Evolutionary conservation across 2,113 vertebrate species (phyloP), one percentile per base, ranked within the genome.

Genomic region (Dipodomys spectabilis): DNA sequence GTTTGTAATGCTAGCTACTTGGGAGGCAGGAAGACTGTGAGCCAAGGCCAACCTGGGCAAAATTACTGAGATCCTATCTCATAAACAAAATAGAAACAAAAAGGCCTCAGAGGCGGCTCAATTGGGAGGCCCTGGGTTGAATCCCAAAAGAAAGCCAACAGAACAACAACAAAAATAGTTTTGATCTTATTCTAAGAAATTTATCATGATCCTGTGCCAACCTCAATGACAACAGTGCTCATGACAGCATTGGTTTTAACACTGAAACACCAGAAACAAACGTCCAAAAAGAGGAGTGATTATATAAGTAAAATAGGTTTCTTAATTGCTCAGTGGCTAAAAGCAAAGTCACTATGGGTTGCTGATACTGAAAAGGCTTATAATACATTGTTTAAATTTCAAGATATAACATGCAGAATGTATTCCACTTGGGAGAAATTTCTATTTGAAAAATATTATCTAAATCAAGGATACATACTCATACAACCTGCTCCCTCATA

Each of bases 311-410:
- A 57, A 57, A 57, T 57, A 57, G 15, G 15, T 57, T 57, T 57
- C 49, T 57, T 72, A 82, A 23, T 10, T 77, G 16, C 85, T 82
- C 15, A 57, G 53, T 57, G 53, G 53, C 15, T 57, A 57, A 57
- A 60, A 90, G 82, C 71, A 77, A 72, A 88, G 60, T 77, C 82
- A 73, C 6, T 71, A 7, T 71, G 82, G 57, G 75, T 93, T 82
- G 45, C 65, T 74, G n/a, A 68, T 45, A 91, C 3, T 64, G 13
- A 75, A 83, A 27, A 80, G 25, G 27, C 44, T 86, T 67, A 75
- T 1, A 78, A 83, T 28, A 28, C 62, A 86, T 5, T 87, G 7
- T 65, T 49, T 28, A 82, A 68, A 90, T 73, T 57, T 12, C 28
- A 85, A 64, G 23, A 89, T 71, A 94, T 39, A 68, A 83, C 16